phyloP scores from a whole-genome alignment of 1,140 invertebrate genomes.

The Lasioglossum baleicum region DNA sequence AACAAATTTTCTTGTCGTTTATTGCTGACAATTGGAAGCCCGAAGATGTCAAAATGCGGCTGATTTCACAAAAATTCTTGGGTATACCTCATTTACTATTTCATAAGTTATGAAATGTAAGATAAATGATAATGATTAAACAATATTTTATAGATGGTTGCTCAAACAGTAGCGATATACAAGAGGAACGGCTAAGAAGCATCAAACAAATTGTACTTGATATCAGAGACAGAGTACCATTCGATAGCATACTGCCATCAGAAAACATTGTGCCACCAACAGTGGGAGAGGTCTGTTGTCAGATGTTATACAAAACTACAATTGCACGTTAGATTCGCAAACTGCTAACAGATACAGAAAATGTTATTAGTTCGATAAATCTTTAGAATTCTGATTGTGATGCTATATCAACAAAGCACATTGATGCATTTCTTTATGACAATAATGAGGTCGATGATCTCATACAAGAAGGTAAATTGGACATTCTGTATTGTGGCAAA shows the following conservation, averaged over 20 bases:
- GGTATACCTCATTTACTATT: not conserved
- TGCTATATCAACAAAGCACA: conserved; percentile 81
- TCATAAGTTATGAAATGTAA: not conserved
- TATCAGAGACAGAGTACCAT: conserved; percentile 81
- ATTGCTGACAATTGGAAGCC: conserved; percentile 68
- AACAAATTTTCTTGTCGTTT: conserved; percentile 65
- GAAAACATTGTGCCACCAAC: conserved; percentile 81
- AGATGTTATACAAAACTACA: conserved; percentile 9
- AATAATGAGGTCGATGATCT: conserved; percentile 84
- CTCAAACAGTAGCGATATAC: conserved; percentile 5
- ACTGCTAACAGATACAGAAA: not conserved
- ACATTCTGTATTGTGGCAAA: conserved; percentile 83
- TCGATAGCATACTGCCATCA: conserved; percentile 81
- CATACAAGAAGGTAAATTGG: conserved; percentile 82
- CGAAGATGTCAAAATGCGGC: conserved; percentile 27
- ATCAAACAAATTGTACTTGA: conserved; percentile 80
- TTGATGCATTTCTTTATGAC: conserved; percentile 87
- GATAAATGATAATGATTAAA: not conserved
- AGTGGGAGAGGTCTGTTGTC: conserved; percentile 75
- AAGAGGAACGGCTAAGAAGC: conserved; percentile 64
- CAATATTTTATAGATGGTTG: conserved; percentile 6
- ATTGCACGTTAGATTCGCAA: conserved; percentile 10
- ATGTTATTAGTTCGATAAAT: conserved; percentile 23
- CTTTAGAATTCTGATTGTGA: conserved; percentile 83
- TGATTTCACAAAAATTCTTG: too few relatives aligned